phyloP scores from a whole-genome alignment of 2,113 vertebrate genomes.

The Pteronura brasiliensis region DNA sequence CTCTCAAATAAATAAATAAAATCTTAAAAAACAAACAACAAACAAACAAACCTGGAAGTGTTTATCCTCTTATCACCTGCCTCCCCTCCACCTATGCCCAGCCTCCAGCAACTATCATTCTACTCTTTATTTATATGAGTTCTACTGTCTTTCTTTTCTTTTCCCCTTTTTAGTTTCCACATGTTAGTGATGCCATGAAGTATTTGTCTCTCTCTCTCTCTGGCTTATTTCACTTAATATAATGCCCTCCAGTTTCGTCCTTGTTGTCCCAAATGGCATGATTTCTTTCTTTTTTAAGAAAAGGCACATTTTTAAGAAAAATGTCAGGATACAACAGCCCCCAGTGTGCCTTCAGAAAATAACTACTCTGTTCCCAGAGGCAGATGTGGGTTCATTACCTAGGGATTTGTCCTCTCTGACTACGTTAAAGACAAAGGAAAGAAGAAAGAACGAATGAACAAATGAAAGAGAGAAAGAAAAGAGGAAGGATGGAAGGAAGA shows the following conservation, averaged over 20 bases:
- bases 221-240: background rate
- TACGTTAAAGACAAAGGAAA: background rate
- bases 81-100: too few species aligned
- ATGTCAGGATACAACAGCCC: background rate
- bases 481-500: background rate
- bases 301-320: background rate
- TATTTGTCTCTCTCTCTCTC: background rate
- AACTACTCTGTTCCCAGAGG: background rate
- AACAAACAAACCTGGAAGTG: too few species aligned
- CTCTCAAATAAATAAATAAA: too few species aligned
- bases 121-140: background rate
- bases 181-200: background rate
- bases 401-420: background rate
- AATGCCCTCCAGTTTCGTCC: background rate
- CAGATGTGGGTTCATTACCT: background rate
- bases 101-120: background rate
- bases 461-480: background rate
- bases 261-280: background rate
- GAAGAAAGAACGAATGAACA: background rate
- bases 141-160: background rate
- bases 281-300: background rate
- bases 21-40: too few species aligned
- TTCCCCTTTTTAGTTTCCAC: background rate
- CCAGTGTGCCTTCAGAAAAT: background rate
- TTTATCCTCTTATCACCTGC: background rate